A percentile compares a stretch with the other conserved stretches of the same genome.
These are phyloP conservation scores for Monarcha castaneiventris DNA, from an alignment of 2,113 vertebrate species.

Conservation along the genomic window DNA sequence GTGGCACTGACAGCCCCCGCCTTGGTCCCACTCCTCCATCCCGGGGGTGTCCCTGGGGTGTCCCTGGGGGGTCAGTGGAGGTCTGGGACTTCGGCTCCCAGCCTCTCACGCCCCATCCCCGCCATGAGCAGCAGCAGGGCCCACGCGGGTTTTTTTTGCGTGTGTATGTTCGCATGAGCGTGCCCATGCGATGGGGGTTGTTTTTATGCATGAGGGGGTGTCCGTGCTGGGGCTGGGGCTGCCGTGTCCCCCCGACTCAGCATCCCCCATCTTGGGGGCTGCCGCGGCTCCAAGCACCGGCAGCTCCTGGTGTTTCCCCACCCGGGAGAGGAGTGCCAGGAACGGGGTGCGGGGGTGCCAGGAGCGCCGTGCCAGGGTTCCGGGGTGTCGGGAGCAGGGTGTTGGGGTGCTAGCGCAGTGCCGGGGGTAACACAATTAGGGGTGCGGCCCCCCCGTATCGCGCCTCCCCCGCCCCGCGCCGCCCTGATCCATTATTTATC, in stretches of 20 bases:
- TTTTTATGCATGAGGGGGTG: too few species aligned
- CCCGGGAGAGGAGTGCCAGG: neutral
- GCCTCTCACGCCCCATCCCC: too few species aligned
- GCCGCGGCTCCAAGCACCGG: neutral
- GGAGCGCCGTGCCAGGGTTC: neutral
- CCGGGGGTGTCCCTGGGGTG: too few species aligned
- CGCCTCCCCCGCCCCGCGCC: neutral
- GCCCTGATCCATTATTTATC: conserved; percentile 46
- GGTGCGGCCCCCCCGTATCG: neutral
- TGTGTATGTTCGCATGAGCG: neutral
- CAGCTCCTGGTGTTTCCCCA: rapidly evolving
- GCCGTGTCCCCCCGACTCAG: rapidly evolving
- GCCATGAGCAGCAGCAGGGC: neutral
- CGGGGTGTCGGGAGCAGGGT: neutral
- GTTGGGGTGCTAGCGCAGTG: neutral
- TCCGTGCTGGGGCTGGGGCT: neutral
- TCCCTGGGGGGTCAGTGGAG: neutral
- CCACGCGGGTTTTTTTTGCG: rapidly evolving
- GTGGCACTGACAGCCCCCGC: too few species aligned
- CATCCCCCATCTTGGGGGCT: rapidly evolving
- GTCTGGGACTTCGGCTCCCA: neutral
- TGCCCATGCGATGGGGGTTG: rapidly evolving
- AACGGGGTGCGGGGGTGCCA: neutral
- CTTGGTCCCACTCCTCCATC: neutral
- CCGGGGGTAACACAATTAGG: neutral